Percentiles rank a stretch among this genome's conserved stretches.
These are phyloP conservation scores for Melipona beecheii DNA, from an alignment of 2,888 invertebrate species.

Conservation along the genomic window DNA sequence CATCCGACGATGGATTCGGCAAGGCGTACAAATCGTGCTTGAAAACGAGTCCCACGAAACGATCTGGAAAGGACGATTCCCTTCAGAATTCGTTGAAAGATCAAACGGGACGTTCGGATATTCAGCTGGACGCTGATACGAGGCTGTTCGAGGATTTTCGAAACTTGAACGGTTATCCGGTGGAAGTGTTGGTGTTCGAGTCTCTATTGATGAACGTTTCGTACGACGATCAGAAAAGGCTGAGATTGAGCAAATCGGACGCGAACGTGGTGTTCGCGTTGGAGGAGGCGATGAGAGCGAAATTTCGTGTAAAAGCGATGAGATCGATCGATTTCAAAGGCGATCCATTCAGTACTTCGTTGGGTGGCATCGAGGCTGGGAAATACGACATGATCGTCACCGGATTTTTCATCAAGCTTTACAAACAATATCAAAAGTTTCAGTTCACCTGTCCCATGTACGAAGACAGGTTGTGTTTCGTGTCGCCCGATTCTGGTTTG, in stretches of 20 bases:
- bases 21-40: conserved; percentile 46
- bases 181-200: conserved; percentile 50
- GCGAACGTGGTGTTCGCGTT: conserved; percentile 56
- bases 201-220: conserved; percentile 75
- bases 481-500: conserved; percentile 62
- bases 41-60: neutral
- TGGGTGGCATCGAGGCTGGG: conserved; percentile 55
- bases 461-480: conserved; percentile 72
- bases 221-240: conserved; percentile 5
- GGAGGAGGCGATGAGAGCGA: conserved; percentile 58
- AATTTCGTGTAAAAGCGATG: conserved; percentile 57
- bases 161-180: conserved; percentile 54
- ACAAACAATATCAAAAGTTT: conserved; percentile 43
- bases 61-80: neutral
- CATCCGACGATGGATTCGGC: conserved; percentile 40
- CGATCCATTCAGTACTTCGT: conserved; percentile 67
- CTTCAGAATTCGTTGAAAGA: neutral
- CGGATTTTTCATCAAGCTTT: conserved; percentile 67
- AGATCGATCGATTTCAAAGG: neutral
- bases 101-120: neutral
- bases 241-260: conserved; percentile 62
- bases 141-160: conserved; percentile 56
- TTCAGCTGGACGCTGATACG: neutral
- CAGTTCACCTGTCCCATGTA: conserved; percentile 65
- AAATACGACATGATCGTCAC: conserved; percentile 66